Evolutionary conservation across 2,888 invertebrate genomes (phyloP).

Genomic region (Synergus gifuensis): DNA sequence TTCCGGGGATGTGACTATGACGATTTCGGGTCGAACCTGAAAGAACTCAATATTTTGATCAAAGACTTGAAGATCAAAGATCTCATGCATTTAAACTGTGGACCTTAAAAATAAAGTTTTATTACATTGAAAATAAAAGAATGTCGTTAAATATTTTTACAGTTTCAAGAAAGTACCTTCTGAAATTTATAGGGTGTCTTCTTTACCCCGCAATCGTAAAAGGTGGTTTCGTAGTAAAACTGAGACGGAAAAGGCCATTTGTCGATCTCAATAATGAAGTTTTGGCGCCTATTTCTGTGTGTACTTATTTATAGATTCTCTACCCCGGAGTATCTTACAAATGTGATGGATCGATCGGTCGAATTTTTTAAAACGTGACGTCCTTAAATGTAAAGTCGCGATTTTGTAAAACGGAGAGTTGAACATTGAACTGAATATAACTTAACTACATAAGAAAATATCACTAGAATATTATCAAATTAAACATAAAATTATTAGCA

Average conservation of each 20-base stretch:
- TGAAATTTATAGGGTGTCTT: constrained; percentile 4
- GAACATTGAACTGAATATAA: constrained; percentile 7
- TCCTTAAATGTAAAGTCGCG: background rate
- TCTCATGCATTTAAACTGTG: constrained; percentile 8
- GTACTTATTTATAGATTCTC: constrained; percentile 20
- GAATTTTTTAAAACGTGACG: background rate
- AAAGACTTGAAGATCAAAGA: background rate
- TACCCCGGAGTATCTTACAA: constrained; percentile 3
- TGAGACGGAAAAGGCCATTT: background rate
- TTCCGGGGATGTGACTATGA: constrained; percentile 26
- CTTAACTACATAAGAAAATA: constrained; percentile 1
- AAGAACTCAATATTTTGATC: background rate
- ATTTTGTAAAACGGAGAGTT: constrained; percentile 1
- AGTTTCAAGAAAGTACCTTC: background rate
- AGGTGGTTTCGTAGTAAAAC: constrained; percentile 7
- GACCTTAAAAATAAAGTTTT: constrained; percentile 8
- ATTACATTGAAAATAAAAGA: background rate
- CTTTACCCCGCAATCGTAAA: background rate
- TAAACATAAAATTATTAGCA: background rate
- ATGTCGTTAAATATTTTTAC: background rate
- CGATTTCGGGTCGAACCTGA: background rate
- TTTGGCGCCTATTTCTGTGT: background rate
- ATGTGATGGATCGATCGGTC: constrained; percentile 30
- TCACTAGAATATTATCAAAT: background rate
- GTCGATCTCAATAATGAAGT: constrained; percentile 15